Percentiles rank a stretch among this genome's conserved stretches.
Conservation (phyloP, 2,888 invertebrate genomes). For the Callosobruchus maculatus region DNA sequence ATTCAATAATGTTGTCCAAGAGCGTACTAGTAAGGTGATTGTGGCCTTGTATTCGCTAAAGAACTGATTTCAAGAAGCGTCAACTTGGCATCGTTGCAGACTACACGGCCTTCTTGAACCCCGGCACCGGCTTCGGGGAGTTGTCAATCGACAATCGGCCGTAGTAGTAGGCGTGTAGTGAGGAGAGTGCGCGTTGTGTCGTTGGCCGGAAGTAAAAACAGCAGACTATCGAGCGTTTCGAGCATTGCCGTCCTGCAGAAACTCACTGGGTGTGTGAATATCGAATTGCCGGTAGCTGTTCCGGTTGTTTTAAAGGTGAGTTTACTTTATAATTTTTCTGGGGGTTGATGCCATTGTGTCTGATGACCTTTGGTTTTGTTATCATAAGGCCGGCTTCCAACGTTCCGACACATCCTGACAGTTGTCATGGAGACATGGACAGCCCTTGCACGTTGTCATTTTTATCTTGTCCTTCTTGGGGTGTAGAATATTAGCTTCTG, state of each 20-base stretch:
- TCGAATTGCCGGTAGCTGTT: background rate
- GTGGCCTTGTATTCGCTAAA: too few species aligned
- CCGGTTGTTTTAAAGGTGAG: background rate
- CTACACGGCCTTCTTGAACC: background rate
- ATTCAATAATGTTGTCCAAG: too few species aligned
- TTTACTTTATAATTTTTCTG: background rate
- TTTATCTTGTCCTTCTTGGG: background rate
- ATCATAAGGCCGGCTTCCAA: too few species aligned
- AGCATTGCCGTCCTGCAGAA: background rate
- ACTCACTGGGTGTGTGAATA: background rate
- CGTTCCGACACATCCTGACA: too few species aligned
- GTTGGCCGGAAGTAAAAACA: constrained; percentile 17
- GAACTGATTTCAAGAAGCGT: background rate
- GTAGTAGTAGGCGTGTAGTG: constrained; percentile 10
- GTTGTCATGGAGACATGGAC: background rate
- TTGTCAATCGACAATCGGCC: background rate
- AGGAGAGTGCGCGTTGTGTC: constrained; percentile 19
- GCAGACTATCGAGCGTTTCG: constrained; percentile 8
- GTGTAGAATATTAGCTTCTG: too few species aligned
- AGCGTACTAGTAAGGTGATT: too few species aligned
- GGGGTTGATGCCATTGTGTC: background rate
- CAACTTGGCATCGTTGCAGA: background rate
- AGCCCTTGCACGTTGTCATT: background rate
- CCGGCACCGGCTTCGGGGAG: background rate
- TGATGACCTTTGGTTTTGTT: background rate